Conservation (phyloP, 2,113 vertebrate species). For the Tychaedon coryphoeus region DNA sequence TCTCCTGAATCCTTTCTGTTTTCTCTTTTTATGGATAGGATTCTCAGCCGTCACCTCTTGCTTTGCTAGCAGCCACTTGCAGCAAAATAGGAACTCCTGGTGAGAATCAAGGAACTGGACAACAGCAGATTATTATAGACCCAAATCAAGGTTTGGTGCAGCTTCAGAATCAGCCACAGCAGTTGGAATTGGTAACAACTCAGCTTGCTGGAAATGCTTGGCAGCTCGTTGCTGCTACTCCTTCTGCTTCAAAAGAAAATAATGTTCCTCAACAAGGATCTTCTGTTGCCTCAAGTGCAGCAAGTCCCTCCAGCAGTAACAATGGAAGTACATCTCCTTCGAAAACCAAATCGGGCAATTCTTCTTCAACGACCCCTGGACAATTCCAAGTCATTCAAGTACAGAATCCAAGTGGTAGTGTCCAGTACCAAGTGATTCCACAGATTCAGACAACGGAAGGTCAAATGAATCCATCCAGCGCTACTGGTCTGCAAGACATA, state of each 20-base stretch:
- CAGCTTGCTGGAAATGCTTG: conserved; percentile 94
- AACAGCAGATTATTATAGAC: conserved; percentile 90
- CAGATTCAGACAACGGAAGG: conserved; percentile 94
- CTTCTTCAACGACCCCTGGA: conserved; percentile 68
- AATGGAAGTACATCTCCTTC: conserved; percentile 81
- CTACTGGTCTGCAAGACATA: conserved; percentile 84
- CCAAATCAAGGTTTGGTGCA: conserved; percentile 92
- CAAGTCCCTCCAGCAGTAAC: conserved; percentile 79
- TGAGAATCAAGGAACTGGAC: conserved; percentile 86
- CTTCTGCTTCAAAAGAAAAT: conserved; percentile 89
- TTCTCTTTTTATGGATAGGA: conserved; percentile 80
- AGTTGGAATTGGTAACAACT: conserved; percentile 94
- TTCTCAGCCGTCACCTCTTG: conserved; percentile 96
- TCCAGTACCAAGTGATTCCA: conserved; percentile 99
- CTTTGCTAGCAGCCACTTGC: conserved; percentile 98
- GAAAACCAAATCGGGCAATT: conserved; percentile 80
- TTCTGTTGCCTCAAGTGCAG: conserved; percentile 71
- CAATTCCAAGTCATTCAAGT: conserved; percentile 97
- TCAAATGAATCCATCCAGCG: conserved; percentile 86
- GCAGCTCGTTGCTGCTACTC: conserved; percentile 92
- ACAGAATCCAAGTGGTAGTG: conserved; percentile 85
- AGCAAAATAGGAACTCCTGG: conserved; percentile 96
- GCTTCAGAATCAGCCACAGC: conserved; percentile 89
- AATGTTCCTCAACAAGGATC: conserved; percentile 80
- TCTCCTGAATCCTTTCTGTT: conserved; percentile 79